Evolutionary conservation across 2,888 invertebrate genomes (phyloP).

Genomic region (Eristalinus aeneus): DNA sequence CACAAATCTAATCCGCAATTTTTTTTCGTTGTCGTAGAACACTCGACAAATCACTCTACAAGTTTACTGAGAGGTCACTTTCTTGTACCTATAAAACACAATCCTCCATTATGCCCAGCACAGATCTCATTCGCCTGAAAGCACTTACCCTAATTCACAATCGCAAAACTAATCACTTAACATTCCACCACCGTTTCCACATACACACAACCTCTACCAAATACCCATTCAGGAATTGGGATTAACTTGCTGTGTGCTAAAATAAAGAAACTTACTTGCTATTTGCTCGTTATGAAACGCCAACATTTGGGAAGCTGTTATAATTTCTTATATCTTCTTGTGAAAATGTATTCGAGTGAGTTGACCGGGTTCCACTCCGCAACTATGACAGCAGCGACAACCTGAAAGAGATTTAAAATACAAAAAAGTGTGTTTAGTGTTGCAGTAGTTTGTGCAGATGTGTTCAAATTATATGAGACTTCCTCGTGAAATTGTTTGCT

Average conservation of each 20-base stretch:
- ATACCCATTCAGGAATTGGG: conserved; percentile 21
- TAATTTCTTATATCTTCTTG: conserved; percentile 36
- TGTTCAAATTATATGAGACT: no score
- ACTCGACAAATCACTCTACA: no score
- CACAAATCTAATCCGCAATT: no score
- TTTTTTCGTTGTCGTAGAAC: no score
- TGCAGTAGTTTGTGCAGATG: background rate
- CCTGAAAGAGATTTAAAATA: background rate
- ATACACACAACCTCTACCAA: conserved; percentile 11
- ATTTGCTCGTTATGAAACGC: conserved; percentile 81
- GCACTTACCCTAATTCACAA: conserved; percentile 60
- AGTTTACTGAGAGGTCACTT: conserved; percentile 26
- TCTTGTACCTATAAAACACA: background rate
- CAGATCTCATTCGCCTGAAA: background rate
- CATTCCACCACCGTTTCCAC: background rate
- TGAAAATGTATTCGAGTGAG: background rate
- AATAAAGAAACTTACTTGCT: conserved; percentile 77
- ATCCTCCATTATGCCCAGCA: background rate
- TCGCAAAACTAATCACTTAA: conserved; percentile 61
- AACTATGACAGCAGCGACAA: background rate
- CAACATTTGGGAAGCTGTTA: conserved; percentile 78
- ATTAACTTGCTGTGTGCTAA: conserved; percentile 27
- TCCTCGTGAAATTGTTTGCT: no score
- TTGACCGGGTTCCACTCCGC: background rate
- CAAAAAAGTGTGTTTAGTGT: background rate